Conservation (phyloP, 2,888 invertebrate species). For the Drepana falcataria region DNA sequence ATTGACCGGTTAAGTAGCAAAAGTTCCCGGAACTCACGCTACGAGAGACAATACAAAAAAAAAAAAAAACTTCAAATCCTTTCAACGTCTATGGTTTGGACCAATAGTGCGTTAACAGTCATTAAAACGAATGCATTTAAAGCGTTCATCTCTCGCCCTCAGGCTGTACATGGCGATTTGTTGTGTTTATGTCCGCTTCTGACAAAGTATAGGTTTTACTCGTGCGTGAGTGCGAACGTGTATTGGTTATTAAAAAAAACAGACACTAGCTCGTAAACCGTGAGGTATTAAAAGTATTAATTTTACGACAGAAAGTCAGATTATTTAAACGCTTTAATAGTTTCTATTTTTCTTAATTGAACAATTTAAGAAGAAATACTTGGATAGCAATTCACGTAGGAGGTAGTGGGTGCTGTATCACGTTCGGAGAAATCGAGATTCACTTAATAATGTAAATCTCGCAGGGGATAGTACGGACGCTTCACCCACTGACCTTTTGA, state of each 20-base stretch:
- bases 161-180: neutral
- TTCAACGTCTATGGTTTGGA: constrained; percentile 7
- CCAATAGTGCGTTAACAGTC: neutral
- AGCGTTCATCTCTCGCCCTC: neutral
- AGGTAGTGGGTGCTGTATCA: constrained; percentile 42
- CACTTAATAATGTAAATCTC: constrained; percentile 67
- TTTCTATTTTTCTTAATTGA: constrained; percentile 43
- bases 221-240: too few species aligned
- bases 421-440: constrained; percentile 63
- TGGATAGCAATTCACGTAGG: constrained; percentile 47
- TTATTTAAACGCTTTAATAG: constrained; percentile 27
- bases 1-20: too few species aligned
- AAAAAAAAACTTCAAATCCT: too few species aligned
- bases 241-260: too few species aligned
- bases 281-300: constrained; percentile 17
- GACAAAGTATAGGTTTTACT: neutral
- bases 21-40: too few species aligned
- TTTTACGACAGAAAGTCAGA: constrained; percentile 26
- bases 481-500: constrained; percentile 67
- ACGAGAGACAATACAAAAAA: too few species aligned
- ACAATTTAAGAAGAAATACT: constrained; percentile 43
- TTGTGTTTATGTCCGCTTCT: neutral
- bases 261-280: neutral
- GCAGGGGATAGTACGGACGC: constrained; percentile 30
- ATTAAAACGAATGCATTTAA: neutral